These are phyloP conservation scores for Coenonympha glycerion DNA, from an alignment of 2,888 invertebrate genomes.

Conservation along the genomic window DNA sequence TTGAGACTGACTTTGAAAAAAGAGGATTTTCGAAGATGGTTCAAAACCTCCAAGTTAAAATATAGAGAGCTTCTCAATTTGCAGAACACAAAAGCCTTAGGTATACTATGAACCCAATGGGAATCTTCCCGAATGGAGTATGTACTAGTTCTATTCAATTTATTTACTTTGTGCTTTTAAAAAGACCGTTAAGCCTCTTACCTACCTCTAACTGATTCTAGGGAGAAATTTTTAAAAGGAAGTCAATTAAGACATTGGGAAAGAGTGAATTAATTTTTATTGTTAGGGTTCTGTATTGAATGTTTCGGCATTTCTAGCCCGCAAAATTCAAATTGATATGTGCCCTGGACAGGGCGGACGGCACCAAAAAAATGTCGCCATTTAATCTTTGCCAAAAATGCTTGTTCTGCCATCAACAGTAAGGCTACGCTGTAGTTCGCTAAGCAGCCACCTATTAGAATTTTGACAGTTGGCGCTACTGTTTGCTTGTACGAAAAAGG, in stretches of 20 bases:
- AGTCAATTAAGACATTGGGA: conserved; percentile 3
- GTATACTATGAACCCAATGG: no score
- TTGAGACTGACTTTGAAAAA: neutral
- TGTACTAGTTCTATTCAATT: neutral
- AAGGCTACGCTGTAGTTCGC: no score
- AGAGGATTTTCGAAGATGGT: neutral
- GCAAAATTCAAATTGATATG: no score
- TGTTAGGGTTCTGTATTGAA: neutral
- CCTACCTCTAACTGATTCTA: neutral
- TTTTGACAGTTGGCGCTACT: no score
- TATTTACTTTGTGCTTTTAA: conserved; percentile 12
- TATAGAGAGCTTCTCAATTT: neutral
- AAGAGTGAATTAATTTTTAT: neutral
- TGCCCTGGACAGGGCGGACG: no score
- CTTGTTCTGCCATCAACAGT: no score
- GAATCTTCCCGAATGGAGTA: neutral
- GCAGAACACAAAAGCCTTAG: neutral
- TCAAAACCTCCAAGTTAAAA: neutral
- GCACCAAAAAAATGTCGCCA: no score
- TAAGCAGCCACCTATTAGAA: no score
- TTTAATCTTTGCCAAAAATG: no score
- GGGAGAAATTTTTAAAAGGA: conserved; percentile 9
- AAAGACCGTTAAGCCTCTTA: conserved; percentile 9
- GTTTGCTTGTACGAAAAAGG: no score
- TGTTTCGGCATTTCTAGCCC: no score